Conservation (phyloP, 2,113 vertebrate species). For the Phalacrocorax pelagicus region DNA sequence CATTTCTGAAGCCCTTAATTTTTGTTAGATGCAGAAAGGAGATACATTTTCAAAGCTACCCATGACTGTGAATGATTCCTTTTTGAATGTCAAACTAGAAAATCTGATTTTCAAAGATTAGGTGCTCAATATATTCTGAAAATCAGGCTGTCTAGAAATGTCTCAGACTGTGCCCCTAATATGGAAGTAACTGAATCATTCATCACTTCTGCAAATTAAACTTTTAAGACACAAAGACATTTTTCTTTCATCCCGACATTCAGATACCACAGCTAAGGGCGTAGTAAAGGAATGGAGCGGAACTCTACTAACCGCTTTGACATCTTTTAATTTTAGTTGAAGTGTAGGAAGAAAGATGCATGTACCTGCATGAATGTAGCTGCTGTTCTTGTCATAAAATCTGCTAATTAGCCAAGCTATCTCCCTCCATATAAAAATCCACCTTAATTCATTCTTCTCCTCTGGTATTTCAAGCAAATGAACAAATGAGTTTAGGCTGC, state of each 20-base stretch:
- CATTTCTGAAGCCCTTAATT: neutral
- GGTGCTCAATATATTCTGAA: neutral
- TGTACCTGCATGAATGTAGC: slow-evolving; percentile 20
- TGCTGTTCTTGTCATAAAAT: neutral
- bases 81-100: neutral
- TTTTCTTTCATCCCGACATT: neutral
- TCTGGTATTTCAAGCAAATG: neutral
- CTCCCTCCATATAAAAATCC: neutral
- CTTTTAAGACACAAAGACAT: neutral
- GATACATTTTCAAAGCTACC: slow-evolving; percentile 11
- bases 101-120: slow-evolving; percentile 5
- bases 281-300: neutral
- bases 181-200: slow-evolving; percentile 19
- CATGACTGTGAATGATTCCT: neutral
- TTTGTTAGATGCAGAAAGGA: neutral
- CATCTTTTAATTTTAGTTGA: slow-evolving; percentile 29
- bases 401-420: neutral
- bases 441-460: neutral
- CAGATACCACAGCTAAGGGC: neutral
- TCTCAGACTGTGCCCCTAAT: neutral
- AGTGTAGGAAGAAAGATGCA: neutral
- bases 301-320: neutral
- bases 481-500: neutral
- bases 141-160: neutral
- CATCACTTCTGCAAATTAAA: slow-evolving; percentile 38